A percentile compares a stretch with the other conserved stretches of the same genome.
Evolutionary conservation across 30 jellyfish, hydroid and myxozoan genomes (phyloP).

Genomic region (Clytia hemisphaerica): DNA sequence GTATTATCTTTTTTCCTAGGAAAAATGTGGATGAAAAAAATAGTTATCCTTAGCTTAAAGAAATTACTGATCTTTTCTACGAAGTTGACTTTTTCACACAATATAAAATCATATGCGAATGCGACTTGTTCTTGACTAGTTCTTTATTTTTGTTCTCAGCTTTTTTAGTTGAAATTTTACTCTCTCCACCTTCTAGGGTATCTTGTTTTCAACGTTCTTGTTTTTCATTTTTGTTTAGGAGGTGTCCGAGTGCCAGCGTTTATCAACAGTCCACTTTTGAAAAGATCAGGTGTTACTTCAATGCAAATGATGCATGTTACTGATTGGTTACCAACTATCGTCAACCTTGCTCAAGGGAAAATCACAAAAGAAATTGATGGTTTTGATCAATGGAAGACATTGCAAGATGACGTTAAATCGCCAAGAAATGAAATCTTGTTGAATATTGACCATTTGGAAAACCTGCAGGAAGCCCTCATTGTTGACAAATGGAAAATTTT

Average conservation of each 20-base stretch:
- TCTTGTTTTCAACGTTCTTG: too few relatives aligned
- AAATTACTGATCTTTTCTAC: too few relatives aligned
- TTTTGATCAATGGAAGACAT: conserved; percentile 49
- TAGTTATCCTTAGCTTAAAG: too few relatives aligned
- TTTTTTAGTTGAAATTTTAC: too few relatives aligned
- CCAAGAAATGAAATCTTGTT: conserved; percentile 70
- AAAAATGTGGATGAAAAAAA: too few relatives aligned
- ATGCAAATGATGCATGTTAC: conserved; percentile 66
- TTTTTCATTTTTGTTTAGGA: too few relatives aligned
- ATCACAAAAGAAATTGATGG: conserved; percentile 50
- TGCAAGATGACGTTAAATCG: conserved; percentile 34
- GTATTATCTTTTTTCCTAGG: too few relatives aligned
- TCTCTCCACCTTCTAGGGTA: too few relatives aligned
- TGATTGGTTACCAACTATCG: conserved; percentile 89
- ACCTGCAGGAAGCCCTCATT: conserved; percentile 52
- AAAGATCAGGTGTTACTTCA: conserved; percentile 64
- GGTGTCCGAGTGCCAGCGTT: conserved; percentile 90
- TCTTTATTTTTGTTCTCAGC: too few relatives aligned
- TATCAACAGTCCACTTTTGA: conserved; percentile 56
- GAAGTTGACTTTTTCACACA: too few relatives aligned
- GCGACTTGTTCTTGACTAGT: too few relatives aligned
- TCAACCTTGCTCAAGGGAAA: conserved; percentile 60
- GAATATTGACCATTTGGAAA: conserved; percentile 64
- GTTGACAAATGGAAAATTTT: conserved; percentile 77
- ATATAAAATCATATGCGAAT: too few relatives aligned